Percentiles rank a stretch among this genome's conserved stretches.
Evolutionary conservation across 2,888 invertebrate genomes (phyloP).

Genomic region (Standfussiana lucernea): DNA sequence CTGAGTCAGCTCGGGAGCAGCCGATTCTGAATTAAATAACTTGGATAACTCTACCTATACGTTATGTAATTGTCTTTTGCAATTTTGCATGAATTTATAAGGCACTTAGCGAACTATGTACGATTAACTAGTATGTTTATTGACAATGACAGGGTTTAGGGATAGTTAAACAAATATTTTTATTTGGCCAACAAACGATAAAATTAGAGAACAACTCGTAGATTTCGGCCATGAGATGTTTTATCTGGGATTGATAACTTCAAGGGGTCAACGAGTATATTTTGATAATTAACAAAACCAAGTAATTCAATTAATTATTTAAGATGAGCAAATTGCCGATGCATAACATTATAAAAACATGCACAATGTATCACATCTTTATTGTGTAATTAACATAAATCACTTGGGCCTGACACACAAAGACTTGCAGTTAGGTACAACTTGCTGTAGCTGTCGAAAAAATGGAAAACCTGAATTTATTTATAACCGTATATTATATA

Average conservation of each 20-base stretch:
- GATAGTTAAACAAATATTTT: neutral
- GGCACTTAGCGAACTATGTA: neutral
- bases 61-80: slow-evolving; percentile 33
- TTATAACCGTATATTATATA: slow-evolving; percentile 7
- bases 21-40: slow-evolving; percentile 48
- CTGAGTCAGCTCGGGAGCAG: slow-evolving; percentile 13
- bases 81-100: slow-evolving; percentile 16
- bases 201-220: neutral
- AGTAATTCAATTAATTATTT: neutral
- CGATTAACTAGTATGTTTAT: neutral
- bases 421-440: neutral
- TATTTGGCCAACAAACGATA: neutral
- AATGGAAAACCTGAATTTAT: slow-evolving; percentile 6
- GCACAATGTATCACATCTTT: slow-evolving; percentile 5
- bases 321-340: neutral
- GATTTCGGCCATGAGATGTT: neutral
- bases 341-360: neutral
- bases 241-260: neutral
- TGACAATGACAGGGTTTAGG: neutral
- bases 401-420: slow-evolving; percentile 1
- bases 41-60: slow-evolving; percentile 1
- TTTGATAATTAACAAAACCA: neutral
- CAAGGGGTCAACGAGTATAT: neutral
- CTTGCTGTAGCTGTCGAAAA: neutral
- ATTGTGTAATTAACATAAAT: slow-evolving; percentile 37